Conservation (phyloP, 1,140 invertebrate genomes). For the Papilio glaucus region DNA sequence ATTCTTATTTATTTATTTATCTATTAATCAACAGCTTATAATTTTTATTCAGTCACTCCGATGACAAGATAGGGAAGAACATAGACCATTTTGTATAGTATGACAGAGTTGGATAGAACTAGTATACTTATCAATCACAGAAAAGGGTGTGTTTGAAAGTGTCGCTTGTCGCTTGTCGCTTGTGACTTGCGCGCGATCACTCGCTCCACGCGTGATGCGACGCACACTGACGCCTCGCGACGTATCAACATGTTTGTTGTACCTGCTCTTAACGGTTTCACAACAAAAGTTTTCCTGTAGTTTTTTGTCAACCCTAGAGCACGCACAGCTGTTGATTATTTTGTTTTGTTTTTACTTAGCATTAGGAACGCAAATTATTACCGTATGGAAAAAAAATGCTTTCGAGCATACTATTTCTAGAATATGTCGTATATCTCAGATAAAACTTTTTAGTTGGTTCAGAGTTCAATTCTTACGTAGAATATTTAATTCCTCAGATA, state of each 20-base stretch:
- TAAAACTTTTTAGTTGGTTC: too few relatives aligned
- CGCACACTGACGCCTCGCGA: background rate
- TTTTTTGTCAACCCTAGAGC: conserved; percentile 4
- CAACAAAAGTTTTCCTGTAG: conserved; percentile 7
- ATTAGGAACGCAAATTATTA: background rate
- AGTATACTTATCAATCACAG: too few relatives aligned
- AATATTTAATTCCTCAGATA: background rate
- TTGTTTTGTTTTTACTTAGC: background rate
- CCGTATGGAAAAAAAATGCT: too few relatives aligned
- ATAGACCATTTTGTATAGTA: too few relatives aligned
- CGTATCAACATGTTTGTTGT: conserved; percentile 39
- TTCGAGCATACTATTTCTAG: too few relatives aligned
- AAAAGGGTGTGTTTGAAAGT: conserved; percentile 1
- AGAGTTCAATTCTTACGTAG: too few relatives aligned
- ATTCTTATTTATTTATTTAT: too few relatives aligned
- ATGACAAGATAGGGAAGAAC: too few relatives aligned
- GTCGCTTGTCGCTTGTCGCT: conserved; percentile 31
- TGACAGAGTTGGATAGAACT: too few relatives aligned
- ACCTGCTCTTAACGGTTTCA: conserved; percentile 32
- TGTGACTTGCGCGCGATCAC: conserved; percentile 46
- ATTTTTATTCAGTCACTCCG: too few relatives aligned
- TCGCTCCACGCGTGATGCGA: conserved; percentile 46
- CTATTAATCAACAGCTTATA: too few relatives aligned
- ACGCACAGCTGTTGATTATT: conserved; percentile 21
- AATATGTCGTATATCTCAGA: too few relatives aligned